Evolutionary conservation across 1,140 invertebrate genomes (phyloP).

Genomic region (Trachelipus rathkii): DNA sequence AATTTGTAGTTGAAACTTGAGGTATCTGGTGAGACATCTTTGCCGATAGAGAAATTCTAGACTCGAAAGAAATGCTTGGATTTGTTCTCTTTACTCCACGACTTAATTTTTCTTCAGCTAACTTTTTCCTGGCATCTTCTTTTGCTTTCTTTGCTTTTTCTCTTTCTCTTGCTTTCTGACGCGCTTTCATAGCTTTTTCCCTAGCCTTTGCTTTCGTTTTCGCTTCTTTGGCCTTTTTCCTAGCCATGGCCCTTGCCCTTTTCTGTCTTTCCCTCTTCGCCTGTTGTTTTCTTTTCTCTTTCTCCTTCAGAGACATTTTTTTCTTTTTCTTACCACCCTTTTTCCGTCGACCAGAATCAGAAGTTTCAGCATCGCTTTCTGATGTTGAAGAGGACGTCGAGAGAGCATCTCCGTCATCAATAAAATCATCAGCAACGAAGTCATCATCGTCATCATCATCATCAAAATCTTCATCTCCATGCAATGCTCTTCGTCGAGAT

Average conservation of each 20-base stretch:
- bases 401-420: slow-evolving; percentile 27
- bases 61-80: too few relatives aligned
- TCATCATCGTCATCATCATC: slow-evolving; percentile 29
- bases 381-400: slow-evolving; percentile 6
- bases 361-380: slow-evolving; percentile 20
- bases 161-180: not conserved
- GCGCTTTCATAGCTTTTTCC: slow-evolving; percentile 15
- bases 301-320: not conserved
- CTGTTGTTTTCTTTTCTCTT: not conserved
- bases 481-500: slow-evolving; percentile 34
- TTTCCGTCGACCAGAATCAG: not conserved
- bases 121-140: too few relatives aligned
- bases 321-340: not conserved
- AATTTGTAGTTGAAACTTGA: too few relatives aligned
- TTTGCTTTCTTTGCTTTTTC: not conserved
- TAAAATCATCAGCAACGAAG: slow-evolving; percentile 34
- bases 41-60: too few relatives aligned
- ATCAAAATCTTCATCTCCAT: slow-evolving; percentile 34
- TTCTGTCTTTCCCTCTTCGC: not conserved
- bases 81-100: too few relatives aligned
- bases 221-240: slow-evolving; percentile 12
- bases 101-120: too few relatives aligned
- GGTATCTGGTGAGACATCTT: too few relatives aligned
- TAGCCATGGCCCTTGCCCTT: not conserved
- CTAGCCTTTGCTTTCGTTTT: slow-evolving; percentile 26